A percentile compares a stretch with the other conserved stretches of the same genome.
These are phyloP conservation scores for Molossus alvarezi DNA, from an alignment of 2,797 vertebrate species.

Conservation along the genomic window DNA sequence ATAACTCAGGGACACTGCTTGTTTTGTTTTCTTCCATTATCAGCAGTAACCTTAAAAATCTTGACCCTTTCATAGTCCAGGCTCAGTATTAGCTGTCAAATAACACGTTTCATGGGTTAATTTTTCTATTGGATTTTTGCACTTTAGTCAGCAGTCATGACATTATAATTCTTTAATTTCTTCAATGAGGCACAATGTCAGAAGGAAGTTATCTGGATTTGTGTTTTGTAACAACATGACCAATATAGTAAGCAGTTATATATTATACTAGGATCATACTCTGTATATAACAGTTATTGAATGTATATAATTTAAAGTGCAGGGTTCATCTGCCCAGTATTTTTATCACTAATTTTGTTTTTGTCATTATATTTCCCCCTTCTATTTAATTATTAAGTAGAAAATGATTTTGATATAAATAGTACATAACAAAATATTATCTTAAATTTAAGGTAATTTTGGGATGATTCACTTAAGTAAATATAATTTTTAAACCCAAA, in stretches of 20 bases:
- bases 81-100: conserved; percentile 80
- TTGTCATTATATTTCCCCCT: not conserved
- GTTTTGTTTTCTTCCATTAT: conserved; percentile 83
- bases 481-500: conserved; percentile 16
- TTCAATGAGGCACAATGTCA: conserved; percentile 81
- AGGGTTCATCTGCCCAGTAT: not conserved
- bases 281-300: conserved; percentile 61
- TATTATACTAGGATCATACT: conserved; percentile 59
- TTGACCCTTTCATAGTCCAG: conserved; percentile 78
- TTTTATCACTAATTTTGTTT: conserved; percentile 33
- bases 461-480: conserved; percentile 4
- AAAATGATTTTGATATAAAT: conserved; percentile 30
- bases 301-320: conserved; percentile 64
- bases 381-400: conserved; percentile 25
- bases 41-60: conserved; percentile 75
- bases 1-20: conserved; percentile 64
- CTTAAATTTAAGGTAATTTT: conserved; percentile 36
- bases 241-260: conserved; percentile 51
- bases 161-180: conserved; percentile 81
- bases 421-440: not conserved
- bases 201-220: conserved; percentile 80
- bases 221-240: conserved; percentile 73
- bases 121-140: conserved; percentile 84
- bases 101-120: conserved; percentile 81
- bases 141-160: conserved; percentile 75